Conservation (phyloP, 2,113 vertebrate genomes). For the Diadophis punctatus region DNA sequence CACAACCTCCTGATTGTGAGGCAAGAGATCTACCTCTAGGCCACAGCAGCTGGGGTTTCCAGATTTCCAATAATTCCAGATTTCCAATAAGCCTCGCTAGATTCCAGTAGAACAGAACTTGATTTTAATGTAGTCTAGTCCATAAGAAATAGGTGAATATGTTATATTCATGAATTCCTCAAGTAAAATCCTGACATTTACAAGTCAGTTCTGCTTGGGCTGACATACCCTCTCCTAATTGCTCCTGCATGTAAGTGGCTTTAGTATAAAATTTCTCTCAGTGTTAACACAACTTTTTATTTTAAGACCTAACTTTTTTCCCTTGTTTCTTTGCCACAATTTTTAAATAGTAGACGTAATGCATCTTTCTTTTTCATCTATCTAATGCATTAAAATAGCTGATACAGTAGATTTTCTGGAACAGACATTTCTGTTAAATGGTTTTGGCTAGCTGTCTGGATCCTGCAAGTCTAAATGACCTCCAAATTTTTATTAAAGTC, state of each 20-base stretch:
- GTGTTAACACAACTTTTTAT: conserved; percentile 31
- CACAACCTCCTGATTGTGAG: no score
- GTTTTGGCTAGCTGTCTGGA: background rate
- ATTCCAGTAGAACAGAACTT: background rate
- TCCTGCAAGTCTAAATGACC: background rate
- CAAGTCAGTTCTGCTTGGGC: conserved; percentile 47
- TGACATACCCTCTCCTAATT: conserved; percentile 40
- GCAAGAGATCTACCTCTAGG: no score
- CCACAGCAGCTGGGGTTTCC: no score
- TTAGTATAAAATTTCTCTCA: conserved; percentile 37
- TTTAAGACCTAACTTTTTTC: conserved; percentile 12
- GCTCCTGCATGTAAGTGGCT: conserved; percentile 37
- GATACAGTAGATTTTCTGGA: fast-evolving
- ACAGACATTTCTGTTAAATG: background rate
- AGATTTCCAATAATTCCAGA: no score
- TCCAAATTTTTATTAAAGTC: background rate
- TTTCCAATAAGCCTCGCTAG: background rate
- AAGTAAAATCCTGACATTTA: conserved; percentile 1
- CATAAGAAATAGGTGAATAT: background rate
- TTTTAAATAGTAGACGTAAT: conserved; percentile 19
- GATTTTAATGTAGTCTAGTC: background rate
- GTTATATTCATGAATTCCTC: background rate
- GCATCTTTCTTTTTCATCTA: background rate
- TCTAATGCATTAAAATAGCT: background rate
- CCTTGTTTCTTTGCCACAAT: conserved; percentile 40